These are phyloP conservation scores for Pseudomugil gertrudae DNA, from an alignment of 2,797 vertebrate species.

Conservation along the genomic window DNA sequence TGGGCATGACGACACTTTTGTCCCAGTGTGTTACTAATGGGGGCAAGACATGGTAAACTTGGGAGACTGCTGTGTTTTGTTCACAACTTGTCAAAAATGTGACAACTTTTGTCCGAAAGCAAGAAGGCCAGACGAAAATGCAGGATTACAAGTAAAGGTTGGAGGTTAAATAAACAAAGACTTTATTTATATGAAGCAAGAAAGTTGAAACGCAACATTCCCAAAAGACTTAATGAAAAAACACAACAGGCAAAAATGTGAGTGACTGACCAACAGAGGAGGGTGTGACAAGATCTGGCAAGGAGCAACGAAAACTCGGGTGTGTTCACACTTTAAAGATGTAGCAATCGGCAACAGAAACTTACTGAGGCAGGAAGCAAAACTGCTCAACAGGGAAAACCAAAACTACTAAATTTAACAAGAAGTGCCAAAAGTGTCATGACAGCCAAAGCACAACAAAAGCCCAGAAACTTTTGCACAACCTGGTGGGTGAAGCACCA, in stretches of 20 bases:
- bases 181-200: not conserved
- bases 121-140: not conserved
- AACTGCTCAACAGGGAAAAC: not conserved
- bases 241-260: not conserved
- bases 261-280: not conserved
- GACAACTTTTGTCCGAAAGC: not conserved
- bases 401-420: not conserved
- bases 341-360: not conserved
- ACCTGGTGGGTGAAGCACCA: too few species aligned
- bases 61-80: not conserved
- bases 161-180: not conserved
- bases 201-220: not conserved
- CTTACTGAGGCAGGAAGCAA: not conserved
- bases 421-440: too few species aligned
- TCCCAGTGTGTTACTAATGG: not conserved
- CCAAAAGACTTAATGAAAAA: not conserved
- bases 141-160: not conserved
- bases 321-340: not conserved
- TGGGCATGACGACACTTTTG: not conserved
- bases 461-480: too few species aligned
- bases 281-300: not conserved
- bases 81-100: not conserved
- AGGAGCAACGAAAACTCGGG: not conserved
- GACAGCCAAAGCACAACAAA: too few species aligned
- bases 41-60: not conserved